Percentiles rank a stretch among this genome's conserved stretches.
Evolutionary conservation across 2,797 vertebrate genomes (phyloP).

Genomic region (Sitta carolinensis): DNA sequence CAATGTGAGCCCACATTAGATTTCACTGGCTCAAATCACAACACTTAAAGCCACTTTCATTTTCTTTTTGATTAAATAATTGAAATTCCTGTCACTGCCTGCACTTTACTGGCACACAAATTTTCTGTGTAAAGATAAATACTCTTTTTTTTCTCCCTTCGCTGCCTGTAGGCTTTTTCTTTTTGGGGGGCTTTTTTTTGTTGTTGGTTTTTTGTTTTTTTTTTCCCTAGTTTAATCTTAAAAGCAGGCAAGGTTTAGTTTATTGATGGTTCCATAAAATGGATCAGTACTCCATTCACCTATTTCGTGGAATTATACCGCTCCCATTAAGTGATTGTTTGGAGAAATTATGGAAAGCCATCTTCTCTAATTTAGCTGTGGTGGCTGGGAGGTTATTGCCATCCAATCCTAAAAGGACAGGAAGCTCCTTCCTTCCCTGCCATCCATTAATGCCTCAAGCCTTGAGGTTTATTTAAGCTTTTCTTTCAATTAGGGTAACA

Average conservation of each 20-base stretch:
- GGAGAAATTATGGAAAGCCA: conserved; percentile 80
- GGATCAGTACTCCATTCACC: conserved; percentile 85
- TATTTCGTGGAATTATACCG: conserved; percentile 89
- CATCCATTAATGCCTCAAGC: conserved; percentile 87
- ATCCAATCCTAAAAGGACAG: conserved; percentile 85
- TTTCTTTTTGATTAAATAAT: conserved; percentile 99
- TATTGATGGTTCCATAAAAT: conserved; percentile 86
- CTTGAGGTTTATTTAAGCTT: conserved; percentile 85
- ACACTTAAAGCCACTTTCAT: conserved; percentile 99
- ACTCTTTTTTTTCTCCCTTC: conserved; percentile 80
- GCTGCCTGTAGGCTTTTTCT: neutral
- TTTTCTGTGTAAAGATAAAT: conserved; percentile 86
- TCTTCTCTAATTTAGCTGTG: conserved; percentile 80
- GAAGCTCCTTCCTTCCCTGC: conserved; percentile 78
- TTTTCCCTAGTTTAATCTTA: conserved; percentile 71
- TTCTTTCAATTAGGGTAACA: conserved; percentile 34
- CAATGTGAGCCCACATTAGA: conserved; percentile 96
- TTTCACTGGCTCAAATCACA: conserved; percentile 98
- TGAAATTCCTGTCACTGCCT: conserved; percentile 99
- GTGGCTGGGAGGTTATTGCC: conserved; percentile 55
- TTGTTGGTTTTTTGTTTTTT: neutral
- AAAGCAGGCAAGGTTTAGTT: conserved; percentile 84
- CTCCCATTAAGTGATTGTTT: conserved; percentile 97
- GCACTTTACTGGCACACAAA: conserved; percentile 90
- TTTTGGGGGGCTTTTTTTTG: neutral